A percentile compares a stretch with the other conserved stretches of the same genome.
These are phyloP conservation scores for Oceanodroma leucorhoa DNA, from an alignment of 2,797 vertebrate species.

Conservation along the genomic window DNA sequence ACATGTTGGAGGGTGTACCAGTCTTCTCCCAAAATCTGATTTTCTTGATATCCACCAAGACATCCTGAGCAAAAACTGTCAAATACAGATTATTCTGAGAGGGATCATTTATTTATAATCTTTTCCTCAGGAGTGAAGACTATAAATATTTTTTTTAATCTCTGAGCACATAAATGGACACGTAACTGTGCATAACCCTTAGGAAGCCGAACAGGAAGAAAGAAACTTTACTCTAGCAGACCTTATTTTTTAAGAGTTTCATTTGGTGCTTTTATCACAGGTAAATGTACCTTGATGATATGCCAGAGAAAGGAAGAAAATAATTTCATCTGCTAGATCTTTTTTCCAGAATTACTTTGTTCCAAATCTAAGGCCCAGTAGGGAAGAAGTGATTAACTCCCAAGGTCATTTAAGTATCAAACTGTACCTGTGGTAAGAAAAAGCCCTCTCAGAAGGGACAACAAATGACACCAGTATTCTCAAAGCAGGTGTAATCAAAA, in stretches of 20 bases:
- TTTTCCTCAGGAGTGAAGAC: not conserved
- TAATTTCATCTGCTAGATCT: not conserved
- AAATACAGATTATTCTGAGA: not conserved
- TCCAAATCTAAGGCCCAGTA: conserved; percentile 17
- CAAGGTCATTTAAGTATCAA: conserved; percentile 22
- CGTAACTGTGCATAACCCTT: not conserved
- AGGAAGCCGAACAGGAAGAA: not conserved
- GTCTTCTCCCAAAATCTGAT: not conserved
- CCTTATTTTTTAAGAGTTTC: not conserved
- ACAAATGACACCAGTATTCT: not conserved
- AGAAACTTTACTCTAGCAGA: not conserved
- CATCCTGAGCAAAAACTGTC: not conserved
- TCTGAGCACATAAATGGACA: not conserved
- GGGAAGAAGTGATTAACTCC: conserved; percentile 23
- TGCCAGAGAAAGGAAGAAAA: conserved; percentile 21
- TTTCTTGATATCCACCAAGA: not conserved
- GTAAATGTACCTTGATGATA: conserved; percentile 5
- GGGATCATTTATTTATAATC: not conserved
- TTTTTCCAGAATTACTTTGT: conserved; percentile 6
- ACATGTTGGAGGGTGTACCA: not conserved
- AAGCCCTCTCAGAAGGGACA: not conserved
- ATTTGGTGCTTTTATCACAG: not conserved
- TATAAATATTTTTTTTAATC: not conserved
- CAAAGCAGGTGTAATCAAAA: not conserved
- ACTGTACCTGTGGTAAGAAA: not conserved